Base-by-base conservation (phyloP, 2,888 invertebrate genomes). In the Hyalella azteca region DNA sequence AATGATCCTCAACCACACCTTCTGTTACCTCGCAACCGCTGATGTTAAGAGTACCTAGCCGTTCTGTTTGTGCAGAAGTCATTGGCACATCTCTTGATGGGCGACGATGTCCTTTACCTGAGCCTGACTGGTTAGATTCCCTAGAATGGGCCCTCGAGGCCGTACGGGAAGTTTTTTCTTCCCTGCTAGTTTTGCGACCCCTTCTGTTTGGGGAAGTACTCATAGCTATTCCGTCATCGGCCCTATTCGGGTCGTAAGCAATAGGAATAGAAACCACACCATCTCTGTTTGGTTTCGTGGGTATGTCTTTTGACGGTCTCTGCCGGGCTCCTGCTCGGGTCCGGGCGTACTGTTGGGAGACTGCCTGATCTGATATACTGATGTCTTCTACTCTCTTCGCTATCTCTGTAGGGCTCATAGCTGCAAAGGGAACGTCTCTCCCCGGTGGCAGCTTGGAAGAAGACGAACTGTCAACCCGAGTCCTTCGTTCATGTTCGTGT, bases 11-110 rank as follows among this genome's bases (percentile, higher is more conserved):
- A 5, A 40, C 39, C n/a, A 22, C 60, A 22, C 54, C 66, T 32
- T 80, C 81, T 39, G 79, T 29, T 15, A 26, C 75, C 39, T 49
- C 73, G 7, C 78, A 32, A 9, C 75, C 79, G 60, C 73, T 75
- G n/a, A 75, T 75, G 19, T 75, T 66, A 4, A 59, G 41, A 29
- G 36, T 60, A 22, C 49, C 73, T n/a, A 84, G 54, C 9, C 82
- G 78, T 13, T 84, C 82, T 32, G 78, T 39, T 75, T 84, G 84
- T 45, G 77, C 41, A 50, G 77, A 78, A 22, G 66, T 81, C 54
- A 84, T 79, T 19, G 82, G 79, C 26, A 82, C 84, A 59, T 84
- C 84, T 29, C 84, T 59, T 19, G 84, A 84, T 15, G 84, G 84
- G 48, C 84, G 45, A 22, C 84, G 79, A 49, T 79, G 79, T 36